Conservation (phyloP, 1,140 invertebrate species). For the Caerostris extrusa region DNA sequence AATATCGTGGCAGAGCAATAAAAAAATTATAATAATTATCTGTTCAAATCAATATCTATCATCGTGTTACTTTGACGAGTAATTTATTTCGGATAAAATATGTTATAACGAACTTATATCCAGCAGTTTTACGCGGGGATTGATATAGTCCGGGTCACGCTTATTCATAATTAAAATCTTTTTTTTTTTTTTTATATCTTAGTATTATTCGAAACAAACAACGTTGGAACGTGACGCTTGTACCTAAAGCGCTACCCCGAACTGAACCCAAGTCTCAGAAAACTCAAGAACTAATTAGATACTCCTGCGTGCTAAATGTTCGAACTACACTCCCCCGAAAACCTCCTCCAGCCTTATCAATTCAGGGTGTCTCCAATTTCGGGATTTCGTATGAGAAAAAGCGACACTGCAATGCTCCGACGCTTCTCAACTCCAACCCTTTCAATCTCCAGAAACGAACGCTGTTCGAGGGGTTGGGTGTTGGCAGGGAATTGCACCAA, state of each 20-base stretch:
- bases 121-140: too few species aligned
- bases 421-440: neutral
- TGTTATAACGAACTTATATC: too few species aligned
- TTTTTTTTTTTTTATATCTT: too few species aligned
- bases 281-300: neutral
- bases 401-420: neutral
- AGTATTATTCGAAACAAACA: too few species aligned
- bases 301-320: neutral
- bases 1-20: too few species aligned
- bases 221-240: too few species aligned
- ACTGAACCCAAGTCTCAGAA: neutral
- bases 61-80: too few species aligned
- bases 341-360: neutral
- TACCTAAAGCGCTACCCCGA: neutral
- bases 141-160: too few species aligned
- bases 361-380: neutral
- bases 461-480: neutral
- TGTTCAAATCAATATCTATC: too few species aligned
- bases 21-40: too few species aligned
- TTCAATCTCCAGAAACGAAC: neutral
- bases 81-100: too few species aligned
- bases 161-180: too few species aligned
- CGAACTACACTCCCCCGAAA: neutral
- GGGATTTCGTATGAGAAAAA: neutral
- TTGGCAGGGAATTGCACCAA: conserved; percentile 1